These are phyloP conservation scores for Oxyruncus cristatus DNA, from an alignment of 2,113 vertebrate genomes.

Conservation along the genomic window DNA sequence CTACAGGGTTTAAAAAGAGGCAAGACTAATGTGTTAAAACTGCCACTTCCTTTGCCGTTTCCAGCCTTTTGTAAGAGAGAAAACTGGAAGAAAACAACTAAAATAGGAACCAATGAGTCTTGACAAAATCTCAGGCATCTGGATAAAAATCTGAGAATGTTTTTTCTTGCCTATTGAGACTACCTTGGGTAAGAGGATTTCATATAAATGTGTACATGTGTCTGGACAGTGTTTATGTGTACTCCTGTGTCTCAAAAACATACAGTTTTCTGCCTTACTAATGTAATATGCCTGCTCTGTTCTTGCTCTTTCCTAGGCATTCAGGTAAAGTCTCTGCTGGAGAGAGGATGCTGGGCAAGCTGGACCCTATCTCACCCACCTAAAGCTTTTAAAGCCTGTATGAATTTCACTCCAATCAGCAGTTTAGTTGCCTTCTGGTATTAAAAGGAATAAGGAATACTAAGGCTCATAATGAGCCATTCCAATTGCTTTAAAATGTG, in stretches of 20 bases:
- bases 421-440: not conserved
- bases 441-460: not conserved
- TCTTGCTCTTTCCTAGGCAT: not conserved
- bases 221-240: not conserved
- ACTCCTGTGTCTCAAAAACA: not conserved
- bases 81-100: not conserved
- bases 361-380: not conserved
- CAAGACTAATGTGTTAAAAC: not conserved
- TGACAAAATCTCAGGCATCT: not conserved
- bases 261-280: not conserved
- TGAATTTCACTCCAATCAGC: not conserved
- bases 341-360: not conserved
- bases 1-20: not conserved
- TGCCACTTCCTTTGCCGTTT: not conserved
- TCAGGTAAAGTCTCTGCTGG: not conserved
- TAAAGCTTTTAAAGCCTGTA: not conserved
- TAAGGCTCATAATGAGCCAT: not conserved
- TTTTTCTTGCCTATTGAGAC: not conserved
- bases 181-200: not conserved
- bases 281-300: not conserved
- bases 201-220: not conserved
- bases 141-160: not conserved
- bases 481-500: not conserved
- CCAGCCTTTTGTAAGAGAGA: not conserved
- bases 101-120: not conserved